Conservation (phyloP, 2,888 invertebrate genomes). For the Leptinotarsa haldemani region DNA sequence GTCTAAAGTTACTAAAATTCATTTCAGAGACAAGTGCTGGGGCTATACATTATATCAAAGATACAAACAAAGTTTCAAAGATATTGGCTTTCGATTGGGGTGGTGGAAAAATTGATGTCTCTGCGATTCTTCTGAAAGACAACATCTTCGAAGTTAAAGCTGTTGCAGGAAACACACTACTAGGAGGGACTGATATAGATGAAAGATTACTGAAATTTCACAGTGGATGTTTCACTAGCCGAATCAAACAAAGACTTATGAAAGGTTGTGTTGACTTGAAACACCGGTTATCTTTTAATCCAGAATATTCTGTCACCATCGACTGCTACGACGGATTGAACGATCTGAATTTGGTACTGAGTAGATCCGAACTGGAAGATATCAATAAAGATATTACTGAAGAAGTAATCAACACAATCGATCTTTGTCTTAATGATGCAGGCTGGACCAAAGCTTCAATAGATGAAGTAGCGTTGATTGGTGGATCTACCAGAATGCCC, state of each 20-base stretch:
- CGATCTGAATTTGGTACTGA: constrained; percentile 35
- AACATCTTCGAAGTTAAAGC: constrained; percentile 30
- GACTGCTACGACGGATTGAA: constrained; percentile 2
- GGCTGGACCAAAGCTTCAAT: constrained; percentile 45
- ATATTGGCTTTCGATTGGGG: neutral
- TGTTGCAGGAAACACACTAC: constrained; percentile 21
- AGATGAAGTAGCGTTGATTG: constrained; percentile 41
- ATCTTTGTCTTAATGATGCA: constrained; percentile 44
- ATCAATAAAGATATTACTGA: constrained; percentile 43
- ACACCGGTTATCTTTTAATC: constrained; percentile 7
- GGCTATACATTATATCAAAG: neutral
- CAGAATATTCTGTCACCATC: neutral
- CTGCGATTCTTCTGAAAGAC: constrained; percentile 42
- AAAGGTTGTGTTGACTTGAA: constrained; percentile 16
- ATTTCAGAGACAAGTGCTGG: neutral
- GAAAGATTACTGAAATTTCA: constrained; percentile 12
- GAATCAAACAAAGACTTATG: constrained; percentile 3
- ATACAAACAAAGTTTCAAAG: neutral
- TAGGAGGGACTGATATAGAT: constrained; percentile 28
- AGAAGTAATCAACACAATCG: constrained; percentile 45
- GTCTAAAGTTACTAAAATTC: constrained; percentile 38
- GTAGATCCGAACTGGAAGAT: constrained; percentile 49
- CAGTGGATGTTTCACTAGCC: neutral
- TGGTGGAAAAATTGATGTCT: constrained; percentile 53
- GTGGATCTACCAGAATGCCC: constrained; percentile 54